Evolutionary conservation across 2,797 vertebrate species (phyloP), one percentile per base, ranked within the genome.

Genomic region (Anguilla pacifica): DNA sequence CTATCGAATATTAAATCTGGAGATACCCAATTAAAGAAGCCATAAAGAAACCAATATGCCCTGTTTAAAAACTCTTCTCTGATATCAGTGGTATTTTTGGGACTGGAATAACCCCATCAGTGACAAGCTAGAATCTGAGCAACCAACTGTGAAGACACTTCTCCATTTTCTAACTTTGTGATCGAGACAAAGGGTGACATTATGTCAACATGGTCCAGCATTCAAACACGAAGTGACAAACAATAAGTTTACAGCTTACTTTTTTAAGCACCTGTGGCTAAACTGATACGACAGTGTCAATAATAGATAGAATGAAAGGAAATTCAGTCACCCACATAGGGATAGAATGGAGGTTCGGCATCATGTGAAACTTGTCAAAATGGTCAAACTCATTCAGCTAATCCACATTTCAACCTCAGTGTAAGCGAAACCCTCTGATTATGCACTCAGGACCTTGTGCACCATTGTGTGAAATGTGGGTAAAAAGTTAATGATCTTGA

Each of bases 391-490:
- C 83, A 84, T 31, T 84, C 51, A 57, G 83, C 6, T 15, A 57
- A 84, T 57, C 51, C 15, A 31, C 53, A 82, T 49, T 82, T 51
- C 79, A 82, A n/a, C 79, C 46, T n/a, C 11, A 51, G 43, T 10
- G 79, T 22, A 43, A 55, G 11, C 28, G 25, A 55, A 55, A 25
- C 46, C 19, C n/a, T 17, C 82, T 28, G 46, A 84, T 84, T 15
- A 84, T 84, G 6, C n/a, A 17, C 83, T 84, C 51, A 31, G 15
- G 28, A 82, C 79, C 22, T 19, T 49, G 79, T 49, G 79, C 79
- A 82, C 79, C 46, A 49, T n/a, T 82, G 51, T 84, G 83, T 28
- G 53, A 57, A 57, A 57, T 59, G 53, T 59, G 83, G 53, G n/a
- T 57, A 57, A 57, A 35, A 57, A 84, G 51, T 55, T 59, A 84